Conservation (phyloP, 2,888 invertebrate genomes). For the Acronicta aceris region DNA sequence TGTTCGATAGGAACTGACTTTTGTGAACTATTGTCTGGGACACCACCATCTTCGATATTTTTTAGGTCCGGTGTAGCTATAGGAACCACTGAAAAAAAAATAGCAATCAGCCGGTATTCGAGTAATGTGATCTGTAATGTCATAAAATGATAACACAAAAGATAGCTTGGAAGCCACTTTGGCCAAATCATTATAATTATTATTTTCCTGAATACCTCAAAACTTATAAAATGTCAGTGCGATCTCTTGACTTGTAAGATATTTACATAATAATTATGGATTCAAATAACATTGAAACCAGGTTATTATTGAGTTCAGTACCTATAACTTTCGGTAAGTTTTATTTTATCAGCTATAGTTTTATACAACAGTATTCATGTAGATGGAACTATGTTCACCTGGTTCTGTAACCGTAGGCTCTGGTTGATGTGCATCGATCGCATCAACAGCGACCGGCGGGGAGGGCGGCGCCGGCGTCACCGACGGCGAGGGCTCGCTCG, state of each 20-base stretch:
- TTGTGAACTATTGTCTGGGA: constrained; percentile 69
- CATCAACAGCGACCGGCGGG: constrained; percentile 43
- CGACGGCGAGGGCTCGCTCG: constrained; percentile 52
- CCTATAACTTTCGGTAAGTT: no score
- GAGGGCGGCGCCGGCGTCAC: constrained; percentile 49
- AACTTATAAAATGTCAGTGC: no score
- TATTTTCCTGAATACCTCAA: no score
- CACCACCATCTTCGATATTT: constrained; percentile 67
- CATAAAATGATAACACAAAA: no score
- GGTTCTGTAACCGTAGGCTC: constrained; percentile 41
- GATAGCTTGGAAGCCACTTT: no score
- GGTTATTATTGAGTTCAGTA: no score
- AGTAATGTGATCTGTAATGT: no score
- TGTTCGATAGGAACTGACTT: constrained; percentile 78
- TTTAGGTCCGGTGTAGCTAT: constrained; percentile 64
- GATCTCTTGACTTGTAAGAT: no score
- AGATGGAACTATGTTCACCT: constrained; percentile 47
- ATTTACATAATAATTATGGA: no score
- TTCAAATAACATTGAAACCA: no score
- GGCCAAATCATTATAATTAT: no score
- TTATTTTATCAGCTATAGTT: no score
- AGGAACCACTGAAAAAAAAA: constrained; percentile 26
- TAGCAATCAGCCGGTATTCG: not conserved
- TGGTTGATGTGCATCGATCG: constrained; percentile 24
- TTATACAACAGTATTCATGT: not conserved